Evolutionary conservation across 2,113 vertebrate genomes (phyloP), one percentile per base, ranked within the genome.

Genomic region (Lynx canadensis): DNA sequence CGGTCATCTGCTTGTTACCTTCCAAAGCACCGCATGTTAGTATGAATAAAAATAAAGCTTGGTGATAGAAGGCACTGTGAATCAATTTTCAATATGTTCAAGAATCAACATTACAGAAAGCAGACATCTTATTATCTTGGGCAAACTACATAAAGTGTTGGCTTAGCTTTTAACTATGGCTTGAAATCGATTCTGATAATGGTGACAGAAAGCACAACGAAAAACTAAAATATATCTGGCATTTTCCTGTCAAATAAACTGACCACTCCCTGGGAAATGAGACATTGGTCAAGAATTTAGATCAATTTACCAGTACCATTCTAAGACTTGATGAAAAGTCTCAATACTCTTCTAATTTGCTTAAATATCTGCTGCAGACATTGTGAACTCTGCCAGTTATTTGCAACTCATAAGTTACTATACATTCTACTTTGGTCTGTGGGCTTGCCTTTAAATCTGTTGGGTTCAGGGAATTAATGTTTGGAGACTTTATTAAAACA

Each of bases 31-130:
- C 88, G 45, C 16, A 95, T 94, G 94, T 97, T 78, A 41, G 71
- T 88, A 71, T 63, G 89, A 97, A 96, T 97, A 97, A 95, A 97
- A 96, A 89, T 92, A 97, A 96, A 95, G 73, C 76, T 55, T 11
- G 55, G 38, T 94, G 66, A 96, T 92, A 96, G 81, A 95, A 94
- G 25, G 63, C 21, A 69, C 91, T 93, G 71, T 92, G 92, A 97
- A 97, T 97, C 97, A 96, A 97, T 96, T 97, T 92, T 93, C 89
- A 97, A 90, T 96, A 95, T 76, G 63, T 65, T 95, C 95, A 98
- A 94, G 89, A 97, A 96, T 96, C 94, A 96, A 94, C 95, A 96
- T 92, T 97, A 94, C 63, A 94, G 79, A 95, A 96, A 97, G 69
- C 85, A 95, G 95, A 91, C 69, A 96, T 96, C 96, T 97, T 98